Conservation (phyloP, 2,797 vertebrate species). For the Adelosebastes latens region DNA sequence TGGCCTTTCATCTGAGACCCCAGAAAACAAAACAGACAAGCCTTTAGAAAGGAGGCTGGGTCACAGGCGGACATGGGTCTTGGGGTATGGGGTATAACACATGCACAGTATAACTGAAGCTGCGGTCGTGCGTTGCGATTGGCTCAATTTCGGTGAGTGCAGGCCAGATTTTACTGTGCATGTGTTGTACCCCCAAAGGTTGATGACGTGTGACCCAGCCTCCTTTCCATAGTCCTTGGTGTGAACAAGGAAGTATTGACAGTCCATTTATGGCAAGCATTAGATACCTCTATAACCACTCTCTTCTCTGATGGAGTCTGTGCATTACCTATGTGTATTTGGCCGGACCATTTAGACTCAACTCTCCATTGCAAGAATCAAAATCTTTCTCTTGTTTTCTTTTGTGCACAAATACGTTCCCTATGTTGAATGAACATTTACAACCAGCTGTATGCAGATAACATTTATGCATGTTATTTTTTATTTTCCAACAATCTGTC, state of each 20-base stretch:
- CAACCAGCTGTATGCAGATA: not conserved
- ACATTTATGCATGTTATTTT: conserved; percentile 53
- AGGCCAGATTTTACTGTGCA: too few relatives aligned
- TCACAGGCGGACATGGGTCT: too few relatives aligned
- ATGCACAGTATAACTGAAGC: too few relatives aligned
- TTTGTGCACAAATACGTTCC: not conserved
- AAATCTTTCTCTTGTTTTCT: not conserved
- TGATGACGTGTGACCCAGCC: too few relatives aligned
- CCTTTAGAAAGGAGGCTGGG: too few relatives aligned
- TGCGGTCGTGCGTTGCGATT: too few relatives aligned
- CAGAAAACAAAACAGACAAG: not conserved
- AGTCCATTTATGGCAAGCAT: not conserved
- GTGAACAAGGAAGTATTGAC: not conserved
- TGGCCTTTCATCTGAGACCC: not conserved
- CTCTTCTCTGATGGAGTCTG: not conserved
- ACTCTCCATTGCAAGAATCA: not conserved
- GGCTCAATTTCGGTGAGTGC: too few relatives aligned
- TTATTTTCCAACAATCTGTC: conserved; percentile 58
- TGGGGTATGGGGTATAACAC: too few relatives aligned
- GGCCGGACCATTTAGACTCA: not conserved
- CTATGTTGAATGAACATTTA: not conserved
- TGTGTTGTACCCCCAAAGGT: too few relatives aligned
- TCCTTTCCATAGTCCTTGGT: too few relatives aligned
- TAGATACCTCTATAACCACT: not conserved
- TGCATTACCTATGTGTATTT: not conserved